Evolutionary conservation across 1,140 invertebrate species (phyloP), one percentile per base, ranked within the genome.

Genomic region (Cydia splendana): DNA sequence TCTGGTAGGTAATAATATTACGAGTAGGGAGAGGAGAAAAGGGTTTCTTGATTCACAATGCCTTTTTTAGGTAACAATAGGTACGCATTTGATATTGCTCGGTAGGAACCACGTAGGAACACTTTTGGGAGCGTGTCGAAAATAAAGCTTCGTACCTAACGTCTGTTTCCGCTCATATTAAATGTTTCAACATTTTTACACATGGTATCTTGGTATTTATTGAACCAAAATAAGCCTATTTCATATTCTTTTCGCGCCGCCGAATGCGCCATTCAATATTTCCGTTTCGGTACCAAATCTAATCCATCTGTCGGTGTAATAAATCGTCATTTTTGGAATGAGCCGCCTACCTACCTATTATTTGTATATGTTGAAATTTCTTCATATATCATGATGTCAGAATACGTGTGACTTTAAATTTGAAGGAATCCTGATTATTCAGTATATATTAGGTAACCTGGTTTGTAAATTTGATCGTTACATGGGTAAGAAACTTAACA

Each of bases 171-270:
- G 51, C n/a, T 18, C 18, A 53, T 53, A 53, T 53, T 53, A 53
- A 53, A 53, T n/a, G 13, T 53, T n/a, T 5, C n/a, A 4, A 53
- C 51, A 53, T 53, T 53, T 67, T 67, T 67, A 65, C 7, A 67
- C 65, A 30, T 24, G 30, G 15, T 71, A 71, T 9, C n/a, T 53
- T 15, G n/a, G 2, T 57, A 24, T 62, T 7, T 24, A 62, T 62
- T 62, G 20, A 62, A 24, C 57, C 57, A 62, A 62, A 62, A 62
- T 62, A 62, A 62, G 18, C 20, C n/a, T 20, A 62, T 62, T 62
- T 62, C 7, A 10, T 62, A 62, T 62, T 62, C 57, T 62, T 24
- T 62, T 10, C 57, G 57, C 57, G 20, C 57, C 57, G 20, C 57
- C 18, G 57, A 62, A 24, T 62, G 10, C 7, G 57, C 6, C 20